Percentiles rank a stretch among this genome's conserved stretches.
These are phyloP conservation scores for Smutsia gigantea DNA, from an alignment of 2,797 vertebrate species.

Conservation along the genomic window DNA sequence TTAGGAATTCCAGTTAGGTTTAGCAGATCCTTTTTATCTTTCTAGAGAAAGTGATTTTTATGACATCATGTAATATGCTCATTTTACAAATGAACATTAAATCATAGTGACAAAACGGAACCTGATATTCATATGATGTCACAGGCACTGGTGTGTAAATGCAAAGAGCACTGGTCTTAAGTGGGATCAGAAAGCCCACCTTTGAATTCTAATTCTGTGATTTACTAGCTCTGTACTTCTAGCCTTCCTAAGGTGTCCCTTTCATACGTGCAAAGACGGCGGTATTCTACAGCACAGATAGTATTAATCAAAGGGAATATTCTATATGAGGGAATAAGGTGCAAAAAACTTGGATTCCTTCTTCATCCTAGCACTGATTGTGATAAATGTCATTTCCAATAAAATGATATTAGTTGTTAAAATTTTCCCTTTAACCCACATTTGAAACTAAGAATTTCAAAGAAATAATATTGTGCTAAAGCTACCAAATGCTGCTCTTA, in stretches of 20 bases:
- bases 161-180: background rate
- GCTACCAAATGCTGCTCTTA: background rate
- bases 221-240: background rate
- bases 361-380: background rate
- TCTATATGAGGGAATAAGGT: background rate
- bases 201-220: background rate
- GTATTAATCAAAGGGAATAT: no score
- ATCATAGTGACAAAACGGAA: background rate
- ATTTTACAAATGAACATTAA: background rate
- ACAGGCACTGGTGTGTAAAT: background rate
- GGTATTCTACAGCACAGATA: no score
- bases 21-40: background rate
- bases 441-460: background rate
- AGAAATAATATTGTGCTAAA: background rate
- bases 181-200: background rate
- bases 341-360: background rate
- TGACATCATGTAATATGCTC: background rate
- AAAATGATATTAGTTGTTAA: background rate
- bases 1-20: background rate
- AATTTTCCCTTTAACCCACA: background rate
- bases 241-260: background rate
- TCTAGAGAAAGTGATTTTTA: background rate
- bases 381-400: background rate
- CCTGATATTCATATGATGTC: background rate
- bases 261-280: background rate